Conservation (phyloP, 2,797 vertebrate genomes). For the Pterois miles region DNA sequence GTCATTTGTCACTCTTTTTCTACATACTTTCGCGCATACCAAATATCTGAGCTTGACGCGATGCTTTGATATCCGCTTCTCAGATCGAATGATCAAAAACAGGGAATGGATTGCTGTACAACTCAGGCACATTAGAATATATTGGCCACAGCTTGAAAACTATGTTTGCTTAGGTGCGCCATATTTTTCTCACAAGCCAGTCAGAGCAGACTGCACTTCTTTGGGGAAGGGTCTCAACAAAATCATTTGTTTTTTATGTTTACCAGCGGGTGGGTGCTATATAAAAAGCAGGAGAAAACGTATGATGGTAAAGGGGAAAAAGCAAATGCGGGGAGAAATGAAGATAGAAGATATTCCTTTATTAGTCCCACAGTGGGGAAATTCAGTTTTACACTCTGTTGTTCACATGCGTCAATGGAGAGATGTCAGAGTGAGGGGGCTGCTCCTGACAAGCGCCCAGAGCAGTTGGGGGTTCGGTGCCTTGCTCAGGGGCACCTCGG, state of each 20-base stretch:
- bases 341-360: no score
- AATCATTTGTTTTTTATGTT: slow-evolving; percentile 75
- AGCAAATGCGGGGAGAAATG: slow-evolving; percentile 10
- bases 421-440: no score
- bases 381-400: no score
- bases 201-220: background rate
- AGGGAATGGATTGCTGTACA: slow-evolving; percentile 30
- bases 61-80: slow-evolving; percentile 13
- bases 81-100: slow-evolving; percentile 19
- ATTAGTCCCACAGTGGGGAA: no score
- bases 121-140: slow-evolving; percentile 17
- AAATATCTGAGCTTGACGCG: slow-evolving; percentile 9
- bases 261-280: slow-evolving; percentile 73
- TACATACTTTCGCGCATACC: background rate
- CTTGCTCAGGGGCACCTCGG: no score
- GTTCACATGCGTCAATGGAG: no score
- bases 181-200: no score
- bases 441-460: no score
- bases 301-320: background rate
- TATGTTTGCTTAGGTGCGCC: no score
- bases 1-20: background rate
- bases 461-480: no score
- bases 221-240: background rate
- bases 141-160: background rate
- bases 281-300: slow-evolving; percentile 32